Conservation (phyloP, 1,140 invertebrate genomes). For the Zaprionus capensis region DNA sequence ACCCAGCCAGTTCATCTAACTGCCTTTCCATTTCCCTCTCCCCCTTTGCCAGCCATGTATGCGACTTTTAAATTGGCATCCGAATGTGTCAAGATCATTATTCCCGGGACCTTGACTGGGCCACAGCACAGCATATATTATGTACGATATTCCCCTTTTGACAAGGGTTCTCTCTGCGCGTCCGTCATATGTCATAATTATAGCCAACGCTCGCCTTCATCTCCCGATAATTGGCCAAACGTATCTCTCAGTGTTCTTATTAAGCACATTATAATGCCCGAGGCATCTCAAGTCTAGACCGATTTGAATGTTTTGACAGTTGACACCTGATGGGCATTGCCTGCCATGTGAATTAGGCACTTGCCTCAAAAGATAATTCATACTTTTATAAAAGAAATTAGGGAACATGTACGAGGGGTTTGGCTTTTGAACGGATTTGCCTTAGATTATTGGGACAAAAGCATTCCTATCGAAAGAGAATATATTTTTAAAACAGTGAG, state of each 20-base stretch:
- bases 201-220: slow-evolving; percentile 47
- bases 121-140: slow-evolving; percentile 41
- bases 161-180: slow-evolving; percentile 60
- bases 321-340: slow-evolving; percentile 56
- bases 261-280: slow-evolving; percentile 36
- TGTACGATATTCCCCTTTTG: slow-evolving; percentile 42
- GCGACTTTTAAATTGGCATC: slow-evolving; percentile 67
- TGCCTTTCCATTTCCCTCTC: neutral
- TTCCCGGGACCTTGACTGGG: slow-evolving; percentile 30
- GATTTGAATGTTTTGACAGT: slow-evolving; percentile 70
- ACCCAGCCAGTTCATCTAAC: neutral
- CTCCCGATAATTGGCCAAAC: slow-evolving; percentile 65
- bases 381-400: neutral
- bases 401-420: neutral
- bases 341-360: slow-evolving; percentile 4
- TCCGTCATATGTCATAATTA: slow-evolving; percentile 78
- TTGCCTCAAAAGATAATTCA: slow-evolving; percentile 5
- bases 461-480: too few species aligned
- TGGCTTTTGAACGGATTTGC: neutral
- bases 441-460: neutral
- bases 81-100: slow-evolving; percentile 69
- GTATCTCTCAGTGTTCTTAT: too few species aligned
- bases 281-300: slow-evolving; percentile 66
- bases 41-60: slow-evolving; percentile 42
- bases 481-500: too few species aligned